Conservation (phyloP, 2,797 vertebrate species). For the Dromococcyx pavoninus region DNA sequence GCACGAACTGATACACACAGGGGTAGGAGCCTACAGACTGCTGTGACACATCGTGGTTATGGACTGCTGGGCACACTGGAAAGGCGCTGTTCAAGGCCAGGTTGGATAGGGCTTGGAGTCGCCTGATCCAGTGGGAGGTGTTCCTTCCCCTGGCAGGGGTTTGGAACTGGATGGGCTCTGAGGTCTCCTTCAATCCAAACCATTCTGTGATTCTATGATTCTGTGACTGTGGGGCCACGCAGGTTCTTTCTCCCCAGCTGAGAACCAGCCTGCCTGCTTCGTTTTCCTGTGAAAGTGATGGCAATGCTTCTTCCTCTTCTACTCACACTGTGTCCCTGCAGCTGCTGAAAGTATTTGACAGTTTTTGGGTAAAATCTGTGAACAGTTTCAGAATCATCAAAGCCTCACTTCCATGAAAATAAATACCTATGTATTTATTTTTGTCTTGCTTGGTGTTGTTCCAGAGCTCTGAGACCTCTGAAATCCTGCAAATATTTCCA, state of each 20-base stretch:
- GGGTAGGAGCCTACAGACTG: not conserved
- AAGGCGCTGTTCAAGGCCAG: no score
- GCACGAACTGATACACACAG: fast-evolving
- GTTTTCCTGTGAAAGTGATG: not conserved
- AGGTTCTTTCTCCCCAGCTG: not conserved
- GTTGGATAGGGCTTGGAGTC: no score
- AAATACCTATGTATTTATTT: not conserved
- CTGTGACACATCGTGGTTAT: fast-evolving
- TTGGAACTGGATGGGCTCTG: no score
- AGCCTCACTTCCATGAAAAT: not conserved
- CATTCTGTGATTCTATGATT: no score
- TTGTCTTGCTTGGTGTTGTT: not conserved
- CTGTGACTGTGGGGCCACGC: fast-evolving
- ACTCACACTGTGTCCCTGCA: fast-evolving
- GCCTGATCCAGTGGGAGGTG: no score
- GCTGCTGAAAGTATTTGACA: not conserved
- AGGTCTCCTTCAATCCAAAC: no score
- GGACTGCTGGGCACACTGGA: not conserved
- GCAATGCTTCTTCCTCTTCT: not conserved
- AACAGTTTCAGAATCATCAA: not conserved
- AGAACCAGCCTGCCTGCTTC: not conserved
- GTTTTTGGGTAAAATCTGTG: not conserved
- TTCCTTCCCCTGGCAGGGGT: no score
- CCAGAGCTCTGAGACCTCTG: not conserved
- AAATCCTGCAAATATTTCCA: not conserved